These are phyloP conservation scores for Anhinga anhinga DNA, from an alignment of 2,113 vertebrate genomes.

Conservation along the genomic window DNA sequence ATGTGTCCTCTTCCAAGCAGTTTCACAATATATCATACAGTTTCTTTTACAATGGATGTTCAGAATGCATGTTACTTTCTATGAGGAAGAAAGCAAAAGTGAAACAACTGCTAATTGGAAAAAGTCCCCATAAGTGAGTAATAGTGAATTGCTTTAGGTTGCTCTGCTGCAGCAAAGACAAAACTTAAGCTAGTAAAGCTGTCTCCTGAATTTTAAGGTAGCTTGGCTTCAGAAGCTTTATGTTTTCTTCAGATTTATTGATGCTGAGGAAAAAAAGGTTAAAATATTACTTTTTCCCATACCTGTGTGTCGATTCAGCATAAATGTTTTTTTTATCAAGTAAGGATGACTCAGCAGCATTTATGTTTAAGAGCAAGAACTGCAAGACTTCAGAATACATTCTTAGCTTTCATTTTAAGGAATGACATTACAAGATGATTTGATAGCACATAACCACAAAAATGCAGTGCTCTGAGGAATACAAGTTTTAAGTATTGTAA, in stretches of 20 bases:
- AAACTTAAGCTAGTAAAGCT: not conserved
- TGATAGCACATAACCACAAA: not conserved
- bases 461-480: not conserved
- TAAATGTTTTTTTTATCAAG: not conserved
- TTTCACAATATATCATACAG: not conserved
- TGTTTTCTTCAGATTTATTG: not conserved
- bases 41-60: not conserved
- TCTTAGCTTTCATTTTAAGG: not conserved
- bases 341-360: constrained; percentile 55
- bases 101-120: not conserved
- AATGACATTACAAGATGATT: not conserved
- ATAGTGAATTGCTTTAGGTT: not conserved
- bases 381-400: not conserved
- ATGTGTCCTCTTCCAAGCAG: not conserved
- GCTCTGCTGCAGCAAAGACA: not conserved
- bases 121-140: not conserved
- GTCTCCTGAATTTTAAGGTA: not conserved
- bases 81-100: constrained; percentile 1
- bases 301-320: not conserved
- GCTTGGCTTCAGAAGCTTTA: not conserved
- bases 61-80: not conserved
- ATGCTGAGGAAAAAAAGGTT: not conserved
- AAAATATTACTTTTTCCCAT: not conserved
- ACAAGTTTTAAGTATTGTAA: not conserved
- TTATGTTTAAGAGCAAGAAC: not conserved